Evolutionary conservation across 2,888 invertebrate species (phyloP), one percentile per base, ranked within the genome.

Genomic region (Entomobrya multifasciata): DNA sequence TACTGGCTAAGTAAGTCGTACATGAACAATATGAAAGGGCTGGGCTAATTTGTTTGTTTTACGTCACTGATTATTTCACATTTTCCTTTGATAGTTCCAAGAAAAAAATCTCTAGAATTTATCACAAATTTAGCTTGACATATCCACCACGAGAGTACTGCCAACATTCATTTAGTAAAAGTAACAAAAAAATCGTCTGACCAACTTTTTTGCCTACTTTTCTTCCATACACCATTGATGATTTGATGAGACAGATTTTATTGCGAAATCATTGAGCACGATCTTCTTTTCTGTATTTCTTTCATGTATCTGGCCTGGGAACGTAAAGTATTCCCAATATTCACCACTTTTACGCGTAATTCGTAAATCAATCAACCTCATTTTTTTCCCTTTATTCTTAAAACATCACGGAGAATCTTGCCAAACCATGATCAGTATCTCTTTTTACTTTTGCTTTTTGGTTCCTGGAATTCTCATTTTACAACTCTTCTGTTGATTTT

Each of bases 191-290:
- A 67, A 67, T 1, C n/a, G 10, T 13, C 67, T 22, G 17, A 2
- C 67, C 36, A 65, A 65, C 65, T 41, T 65, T 60, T 36, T 62
- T 22, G 20, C 22, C 11, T 57, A n/a, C 15, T 30, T 60, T 1
- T 25, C n/a, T 60, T 60, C 11, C 8, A 6, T 8, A 6, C 36
- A 6, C 36, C 8, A 41, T 36, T 65, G 36, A 17, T 65, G 41
- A 65, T 65, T 65, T 36, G 36, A 17, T 65, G 65, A 65, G 67
- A 67, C 67, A 27, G 67, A 44, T 67, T 67, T 67, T 67, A 67
- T 67, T 67, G 44, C 67, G 44, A 67, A 67, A 67, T 67, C 67
- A 67, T 20, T 17, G 44, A 67, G 44, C 67, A 67, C 67, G 67
- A 67, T 67, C 67, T 67, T 15, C n/a, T n/a, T 67, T 44, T 67